Conservation (phyloP, 2,888 invertebrate genomes). For the Lithophane leautieri region DNA sequence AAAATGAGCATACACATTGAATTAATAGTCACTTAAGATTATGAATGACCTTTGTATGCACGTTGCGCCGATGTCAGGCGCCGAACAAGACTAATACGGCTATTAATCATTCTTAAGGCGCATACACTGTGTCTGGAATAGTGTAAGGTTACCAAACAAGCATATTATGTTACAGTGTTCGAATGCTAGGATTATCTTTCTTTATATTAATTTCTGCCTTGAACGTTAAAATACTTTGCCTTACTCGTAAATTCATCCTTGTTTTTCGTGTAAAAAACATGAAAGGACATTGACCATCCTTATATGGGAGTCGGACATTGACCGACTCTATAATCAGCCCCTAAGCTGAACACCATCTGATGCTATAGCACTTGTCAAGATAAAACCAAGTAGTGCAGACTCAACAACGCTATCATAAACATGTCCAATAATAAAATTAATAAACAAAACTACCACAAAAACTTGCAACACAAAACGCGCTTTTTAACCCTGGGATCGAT, state of each 20-base stretch:
- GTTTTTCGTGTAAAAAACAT: neutral
- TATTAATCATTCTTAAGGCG: constrained; percentile 51
- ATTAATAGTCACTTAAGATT: constrained; percentile 57
- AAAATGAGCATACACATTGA: constrained; percentile 37
- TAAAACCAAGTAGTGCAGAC: no score
- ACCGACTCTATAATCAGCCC: no score
- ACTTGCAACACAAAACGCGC: no score
- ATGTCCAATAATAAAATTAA: no score
- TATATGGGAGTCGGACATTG: no score
- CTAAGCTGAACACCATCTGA: no score
- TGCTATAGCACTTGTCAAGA: no score
- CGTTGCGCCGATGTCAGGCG: constrained; percentile 47
- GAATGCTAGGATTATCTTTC: neutral
- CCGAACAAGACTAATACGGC: constrained; percentile 57
- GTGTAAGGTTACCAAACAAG: constrained; percentile 15
- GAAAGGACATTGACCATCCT: no score
- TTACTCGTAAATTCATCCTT: neutral
- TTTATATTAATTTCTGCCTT: neutral
- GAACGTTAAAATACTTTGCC: no score
- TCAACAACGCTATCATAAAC: no score
- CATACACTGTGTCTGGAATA: neutral
- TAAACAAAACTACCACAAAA: no score
- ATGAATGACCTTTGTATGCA: constrained; percentile 51
- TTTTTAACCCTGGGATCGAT: no score
- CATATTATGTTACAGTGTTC: neutral